These are phyloP conservation scores for Poicephalus gulielmi DNA, from an alignment of 2,113 vertebrate genomes.

Conservation along the genomic window DNA sequence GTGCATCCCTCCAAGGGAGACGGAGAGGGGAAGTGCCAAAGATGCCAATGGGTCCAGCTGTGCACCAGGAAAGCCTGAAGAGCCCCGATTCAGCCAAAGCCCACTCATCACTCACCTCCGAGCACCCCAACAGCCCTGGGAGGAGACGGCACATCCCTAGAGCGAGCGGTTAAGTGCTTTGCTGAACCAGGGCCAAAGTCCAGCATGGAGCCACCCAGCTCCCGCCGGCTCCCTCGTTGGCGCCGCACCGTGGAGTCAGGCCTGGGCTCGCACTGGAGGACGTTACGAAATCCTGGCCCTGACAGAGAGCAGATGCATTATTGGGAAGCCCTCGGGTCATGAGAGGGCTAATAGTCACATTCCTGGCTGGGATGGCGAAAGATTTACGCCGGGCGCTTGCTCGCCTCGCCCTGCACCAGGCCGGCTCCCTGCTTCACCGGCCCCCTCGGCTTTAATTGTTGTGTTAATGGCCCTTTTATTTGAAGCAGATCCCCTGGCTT, in stretches of 20 bases:
- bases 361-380: slow-evolving; percentile 76
- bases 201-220: not conserved
- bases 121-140: not conserved
- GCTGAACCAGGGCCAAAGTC: slow-evolving; percentile 19
- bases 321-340: slow-evolving; percentile 75
- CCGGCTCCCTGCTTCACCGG: slow-evolving; percentile 71
- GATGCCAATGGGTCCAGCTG: not conserved
- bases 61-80: not conserved
- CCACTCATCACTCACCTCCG: not conserved
- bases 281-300: slow-evolving; percentile 69
- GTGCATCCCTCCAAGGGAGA: not conserved
- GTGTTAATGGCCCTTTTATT: slow-evolving; percentile 81
- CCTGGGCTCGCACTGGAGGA: not conserved
- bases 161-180: not conserved
- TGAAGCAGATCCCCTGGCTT: slow-evolving; percentile 79
- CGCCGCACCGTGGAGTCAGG: slow-evolving; percentile 41
- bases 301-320: slow-evolving; percentile 76
- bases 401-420: slow-evolving; percentile 71
- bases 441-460: slow-evolving; percentile 79
- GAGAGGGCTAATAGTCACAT: slow-evolving; percentile 78
- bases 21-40: not conserved
- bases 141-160: not conserved
- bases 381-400: slow-evolving; percentile 68
- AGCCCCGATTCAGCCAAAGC: fast-evolving
- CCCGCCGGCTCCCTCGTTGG: slow-evolving; percentile 22